Conservation (phyloP, 2,888 invertebrate genomes). For the Anorthoa munda region DNA sequence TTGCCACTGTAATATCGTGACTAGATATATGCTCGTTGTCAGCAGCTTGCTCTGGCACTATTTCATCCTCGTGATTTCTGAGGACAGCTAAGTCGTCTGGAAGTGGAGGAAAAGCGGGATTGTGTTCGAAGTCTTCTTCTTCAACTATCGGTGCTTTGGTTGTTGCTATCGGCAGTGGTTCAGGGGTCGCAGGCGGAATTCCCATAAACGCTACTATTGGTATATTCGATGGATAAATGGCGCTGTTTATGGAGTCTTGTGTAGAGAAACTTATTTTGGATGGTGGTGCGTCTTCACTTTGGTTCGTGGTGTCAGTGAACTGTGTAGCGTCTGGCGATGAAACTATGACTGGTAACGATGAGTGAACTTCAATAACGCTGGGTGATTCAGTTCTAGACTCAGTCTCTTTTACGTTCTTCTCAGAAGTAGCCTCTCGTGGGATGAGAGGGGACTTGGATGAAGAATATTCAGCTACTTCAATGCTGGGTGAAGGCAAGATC, state of each 20-base stretch:
- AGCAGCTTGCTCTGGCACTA: constrained; percentile 78
- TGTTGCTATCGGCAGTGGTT: constrained; percentile 70
- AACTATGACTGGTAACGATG: constrained; percentile 65
- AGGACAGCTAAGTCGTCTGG: constrained; percentile 86
- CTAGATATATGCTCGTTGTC: constrained; percentile 73
- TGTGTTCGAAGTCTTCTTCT: constrained; percentile 87
- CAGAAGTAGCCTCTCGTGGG: constrained; percentile 85
- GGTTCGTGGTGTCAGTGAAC: constrained; percentile 68
- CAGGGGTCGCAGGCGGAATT: constrained; percentile 68
- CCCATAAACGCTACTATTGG: constrained; percentile 79
- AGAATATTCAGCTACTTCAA: constrained; percentile 84
- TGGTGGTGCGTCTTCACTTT: constrained; percentile 75
- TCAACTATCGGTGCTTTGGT: constrained; percentile 82
- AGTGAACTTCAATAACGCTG: constrained; percentile 75
- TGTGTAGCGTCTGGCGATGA: constrained; percentile 71
- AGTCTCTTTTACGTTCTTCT: constrained; percentile 71
- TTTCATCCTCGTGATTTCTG: constrained; percentile 85
- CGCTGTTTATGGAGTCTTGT: constrained; percentile 81
- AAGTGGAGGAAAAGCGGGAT: constrained; percentile 87
- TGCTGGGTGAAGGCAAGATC: constrained; percentile 83
- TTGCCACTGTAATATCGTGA: constrained; percentile 74
- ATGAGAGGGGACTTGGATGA: constrained; percentile 86
- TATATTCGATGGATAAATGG: constrained; percentile 79
- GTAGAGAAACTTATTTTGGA: constrained; percentile 85
- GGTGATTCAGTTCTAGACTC: constrained; percentile 76